These are phyloP conservation scores for Kradibia gibbosae DNA, from an alignment of 1,140 invertebrate species.

Conservation along the genomic window DNA sequence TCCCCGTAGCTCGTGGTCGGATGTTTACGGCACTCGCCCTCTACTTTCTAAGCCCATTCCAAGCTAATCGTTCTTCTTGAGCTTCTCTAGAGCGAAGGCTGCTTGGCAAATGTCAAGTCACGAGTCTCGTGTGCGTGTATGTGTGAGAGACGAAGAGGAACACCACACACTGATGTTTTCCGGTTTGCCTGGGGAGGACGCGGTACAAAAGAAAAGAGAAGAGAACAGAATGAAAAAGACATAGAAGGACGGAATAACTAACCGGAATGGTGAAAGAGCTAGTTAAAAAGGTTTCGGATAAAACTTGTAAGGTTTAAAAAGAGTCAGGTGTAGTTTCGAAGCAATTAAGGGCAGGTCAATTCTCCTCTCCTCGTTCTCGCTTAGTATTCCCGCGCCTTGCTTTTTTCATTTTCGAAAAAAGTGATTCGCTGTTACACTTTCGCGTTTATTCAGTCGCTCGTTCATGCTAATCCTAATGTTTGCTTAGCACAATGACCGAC, in stretches of 20 bases:
- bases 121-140: no score
- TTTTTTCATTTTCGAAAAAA: background rate
- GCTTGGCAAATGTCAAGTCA: background rate
- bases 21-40: background rate
- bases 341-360: slow-evolving; percentile 19
- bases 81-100: background rate
- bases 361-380: background rate
- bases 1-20: background rate
- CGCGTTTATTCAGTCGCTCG: no score
- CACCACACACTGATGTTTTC: background rate
- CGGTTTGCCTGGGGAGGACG: background rate
- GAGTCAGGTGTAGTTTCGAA: slow-evolving; percentile 18
- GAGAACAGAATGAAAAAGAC: background rate
- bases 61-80: background rate
- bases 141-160: background rate
- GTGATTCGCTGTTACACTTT: no score
- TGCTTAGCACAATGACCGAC: no score
- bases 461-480: no score
- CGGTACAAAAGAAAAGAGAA: background rate
- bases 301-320: slow-evolving; percentile 15
- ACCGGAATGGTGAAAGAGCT: background rate
- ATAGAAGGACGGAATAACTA: background rate
- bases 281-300: slow-evolving; percentile 16
- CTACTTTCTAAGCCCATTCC: background rate
- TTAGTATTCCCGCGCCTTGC: no score